Evolutionary conservation across 2,113 vertebrate species (phyloP).

Genomic region (Eira barbara): DNA sequence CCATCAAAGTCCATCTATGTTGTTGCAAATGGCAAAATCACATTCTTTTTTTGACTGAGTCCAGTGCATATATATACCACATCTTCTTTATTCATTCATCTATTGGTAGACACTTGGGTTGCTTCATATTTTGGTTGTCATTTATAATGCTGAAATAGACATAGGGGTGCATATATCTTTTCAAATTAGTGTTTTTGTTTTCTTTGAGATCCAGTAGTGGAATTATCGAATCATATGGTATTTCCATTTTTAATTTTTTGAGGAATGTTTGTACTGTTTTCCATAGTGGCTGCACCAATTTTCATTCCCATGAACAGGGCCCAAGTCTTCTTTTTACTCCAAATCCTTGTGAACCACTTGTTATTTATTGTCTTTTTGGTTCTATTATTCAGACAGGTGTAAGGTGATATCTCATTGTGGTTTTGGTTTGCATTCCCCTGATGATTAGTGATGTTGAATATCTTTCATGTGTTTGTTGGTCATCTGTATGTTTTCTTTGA

Average conservation of each 20-base stretch:
- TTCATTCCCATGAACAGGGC: neutral
- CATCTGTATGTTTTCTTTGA: neutral
- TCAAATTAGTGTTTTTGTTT: neutral
- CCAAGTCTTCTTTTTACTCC: neutral
- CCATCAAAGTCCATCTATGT: neutral
- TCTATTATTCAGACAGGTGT: neutral
- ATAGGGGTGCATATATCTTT: neutral
- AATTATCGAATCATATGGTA: neutral
- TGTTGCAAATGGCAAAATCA: neutral
- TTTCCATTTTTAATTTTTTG: neutral
- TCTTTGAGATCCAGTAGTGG: neutral
- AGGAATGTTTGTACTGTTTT: neutral
- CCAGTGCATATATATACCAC: neutral
- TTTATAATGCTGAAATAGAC: neutral
- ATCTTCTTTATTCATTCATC: neutral
- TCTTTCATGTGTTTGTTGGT: neutral
- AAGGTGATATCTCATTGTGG: neutral
- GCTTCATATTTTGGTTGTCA: neutral
- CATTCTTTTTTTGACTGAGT: neutral
- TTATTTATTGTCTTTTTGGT: neutral
- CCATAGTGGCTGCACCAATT: neutral
- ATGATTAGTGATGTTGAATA: neutral
- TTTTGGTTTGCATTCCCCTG: neutral
- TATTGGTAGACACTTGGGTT: neutral
- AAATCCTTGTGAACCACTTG: neutral